Base-by-base conservation (phyloP, 2,888 invertebrate genomes). In the Cheiracanthium punctorium region DNA sequence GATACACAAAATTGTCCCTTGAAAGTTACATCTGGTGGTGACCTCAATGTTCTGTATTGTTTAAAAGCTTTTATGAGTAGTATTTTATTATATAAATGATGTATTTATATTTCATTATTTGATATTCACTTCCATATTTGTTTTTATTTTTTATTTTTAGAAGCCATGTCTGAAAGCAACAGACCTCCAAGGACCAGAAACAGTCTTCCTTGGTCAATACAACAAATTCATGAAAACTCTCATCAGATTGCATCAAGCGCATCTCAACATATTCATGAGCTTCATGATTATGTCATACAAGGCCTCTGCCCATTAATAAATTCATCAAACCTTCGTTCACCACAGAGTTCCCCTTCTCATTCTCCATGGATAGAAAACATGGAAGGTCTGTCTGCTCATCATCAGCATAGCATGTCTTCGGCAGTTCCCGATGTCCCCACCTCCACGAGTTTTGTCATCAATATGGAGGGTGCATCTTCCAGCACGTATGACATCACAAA, bases 201-300 rank as follows among this genome's bases (percentile, higher is more conserved):
- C 24, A 48, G 73, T 30, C 43, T 80, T 14, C 80, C 86, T 12
- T 86, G 80, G 86, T 75, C 80, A 10, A 65, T 86, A n/a, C 85
- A 86, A 67, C 86, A 80, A n/a, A 76, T 86, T 24, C 86, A 86
- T 28, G 52, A 80, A 33, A 86, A 86, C 58, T 86, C 86, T 0
- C 86, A 86, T 24, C 75, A 86, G 2, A 75, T 86, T 29, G 86
- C 86, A 29, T 76, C 80, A 0, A 80, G 70, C 33, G 86, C 86
- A 20, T 65, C 86, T 5, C 80, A 80, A 28, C 86, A 80, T 33
- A 86, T 86, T 30, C 86, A 86, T 41, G 86, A 86, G 41, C 73
- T 86, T 14, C 86, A 86, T 29, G 80, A 86, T 67, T 86, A 76
- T 65, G 71, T 86, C 10, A 70, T 86, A 32, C 86, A 86, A 75